Percentiles rank a stretch among this genome's conserved stretches.
Evolutionary conservation across 1,140 invertebrate genomes (phyloP).

Genomic region (Nephila pilipes): DNA sequence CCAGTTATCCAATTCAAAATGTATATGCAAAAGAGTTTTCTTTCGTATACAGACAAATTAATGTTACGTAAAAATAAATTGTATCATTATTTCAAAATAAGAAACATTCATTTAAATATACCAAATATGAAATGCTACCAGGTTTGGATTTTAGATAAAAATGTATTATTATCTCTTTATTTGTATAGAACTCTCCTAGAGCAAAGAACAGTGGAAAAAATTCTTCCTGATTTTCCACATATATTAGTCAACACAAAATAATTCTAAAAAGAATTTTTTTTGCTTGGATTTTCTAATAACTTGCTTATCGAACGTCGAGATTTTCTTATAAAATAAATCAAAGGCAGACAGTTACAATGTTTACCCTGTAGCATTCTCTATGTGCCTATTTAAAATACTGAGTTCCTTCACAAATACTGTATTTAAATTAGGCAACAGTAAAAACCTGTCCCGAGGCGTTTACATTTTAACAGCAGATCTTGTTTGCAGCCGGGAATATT

Average conservation of each 20-base stretch:
- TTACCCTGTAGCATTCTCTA: background rate
- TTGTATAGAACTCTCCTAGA: too few species aligned
- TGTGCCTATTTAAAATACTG: constrained; percentile 27
- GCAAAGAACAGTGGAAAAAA: too few species aligned
- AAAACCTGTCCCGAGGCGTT: constrained; percentile 22
- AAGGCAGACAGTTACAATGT: background rate
- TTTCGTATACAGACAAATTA: too few species aligned
- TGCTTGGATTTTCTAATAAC: background rate
- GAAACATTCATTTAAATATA: too few species aligned
- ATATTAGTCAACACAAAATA: background rate
- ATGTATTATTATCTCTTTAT: too few species aligned
- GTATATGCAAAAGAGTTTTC: too few species aligned
- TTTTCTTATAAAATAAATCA: background rate
- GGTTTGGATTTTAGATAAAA: too few species aligned
- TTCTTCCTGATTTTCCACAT: background rate
- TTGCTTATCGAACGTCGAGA: background rate
- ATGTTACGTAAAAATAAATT: too few species aligned
- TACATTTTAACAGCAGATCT: constrained; percentile 30
- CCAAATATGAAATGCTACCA: too few species aligned
- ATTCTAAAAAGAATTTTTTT: background rate
- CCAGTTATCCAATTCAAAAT: too few species aligned
- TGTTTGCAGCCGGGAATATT: background rate
- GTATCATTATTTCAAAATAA: too few species aligned
- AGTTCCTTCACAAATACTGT: constrained; percentile 33
- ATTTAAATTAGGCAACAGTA: constrained; percentile 45